Percentiles rank a stretch among this genome's conserved stretches.
These are phyloP conservation scores for Parazoanthus atlanticus DNA, from an alignment of 92 coral and sea anemone species.

Conservation along the genomic window DNA sequence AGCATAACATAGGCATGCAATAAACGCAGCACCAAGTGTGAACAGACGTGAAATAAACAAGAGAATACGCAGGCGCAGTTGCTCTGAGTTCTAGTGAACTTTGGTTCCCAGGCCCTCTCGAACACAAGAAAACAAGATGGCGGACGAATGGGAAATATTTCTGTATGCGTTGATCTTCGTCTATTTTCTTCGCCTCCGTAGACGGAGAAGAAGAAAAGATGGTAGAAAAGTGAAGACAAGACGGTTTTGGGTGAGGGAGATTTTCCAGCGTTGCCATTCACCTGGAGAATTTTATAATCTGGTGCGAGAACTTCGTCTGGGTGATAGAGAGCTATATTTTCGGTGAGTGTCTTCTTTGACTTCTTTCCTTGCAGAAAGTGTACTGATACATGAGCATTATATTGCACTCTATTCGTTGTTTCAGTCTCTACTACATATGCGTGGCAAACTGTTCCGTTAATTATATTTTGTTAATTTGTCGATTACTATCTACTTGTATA, in stretches of 20 bases:
- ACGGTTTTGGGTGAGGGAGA: conserved; percentile 64
- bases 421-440: conserved; percentile 31
- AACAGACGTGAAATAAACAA: conserved; percentile 16
- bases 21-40: conserved; percentile 31
- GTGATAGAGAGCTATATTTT: conserved; percentile 65
- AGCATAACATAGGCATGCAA: conserved; percentile 20
- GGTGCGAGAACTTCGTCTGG: conserved; percentile 57
- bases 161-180: conserved; percentile 27
- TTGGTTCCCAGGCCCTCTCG: conserved; percentile 29
- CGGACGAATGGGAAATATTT: not conserved
- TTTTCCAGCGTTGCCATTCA: conserved; percentile 42
- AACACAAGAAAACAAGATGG: not conserved
- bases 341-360: conserved; percentile 49
- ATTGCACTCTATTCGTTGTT: conserved; percentile 32
- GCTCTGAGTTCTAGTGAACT: conserved; percentile 28
- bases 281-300: conserved; percentile 63
- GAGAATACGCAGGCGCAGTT: conserved; percentile 22
- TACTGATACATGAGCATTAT: conserved; percentile 41
- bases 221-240: conserved; percentile 46
- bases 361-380: conserved; percentile 42
- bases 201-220: conserved; percentile 49
- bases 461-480: no score
- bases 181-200: conserved; percentile 34
- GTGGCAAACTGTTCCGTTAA: conserved; percentile 20
- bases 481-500: no score